A percentile compares a stretch with the other conserved stretches of the same genome.
Conservation (phyloP, 2,888 invertebrate genomes). For the Ashinkailepas kermadecensis region DNA sequence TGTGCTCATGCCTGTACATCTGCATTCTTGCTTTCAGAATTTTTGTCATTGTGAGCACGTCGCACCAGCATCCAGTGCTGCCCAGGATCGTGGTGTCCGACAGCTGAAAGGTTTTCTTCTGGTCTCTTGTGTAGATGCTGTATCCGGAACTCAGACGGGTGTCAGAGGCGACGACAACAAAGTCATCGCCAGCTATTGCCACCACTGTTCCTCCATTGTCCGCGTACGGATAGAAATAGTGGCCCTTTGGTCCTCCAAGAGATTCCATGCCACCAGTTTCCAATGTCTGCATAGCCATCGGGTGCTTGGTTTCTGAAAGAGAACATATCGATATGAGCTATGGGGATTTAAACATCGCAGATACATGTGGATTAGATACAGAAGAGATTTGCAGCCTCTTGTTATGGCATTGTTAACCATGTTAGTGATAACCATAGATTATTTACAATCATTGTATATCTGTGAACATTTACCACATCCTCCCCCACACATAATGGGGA, state of each 20-base stretch:
- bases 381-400: too few species aligned
- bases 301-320: neutral
- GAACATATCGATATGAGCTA: neutral
- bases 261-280: neutral
- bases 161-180: constrained; percentile 89
- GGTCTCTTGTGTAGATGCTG: constrained; percentile 78
- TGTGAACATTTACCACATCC: too few species aligned
- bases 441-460: too few species aligned
- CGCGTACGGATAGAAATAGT: constrained; percentile 59
- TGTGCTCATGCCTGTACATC: constrained; percentile 92
- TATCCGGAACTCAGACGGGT: constrained; percentile 86
- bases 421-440: too few species aligned
- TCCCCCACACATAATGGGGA: too few species aligned
- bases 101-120: constrained; percentile 76
- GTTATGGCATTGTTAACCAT: too few species aligned
- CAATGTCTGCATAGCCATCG: neutral
- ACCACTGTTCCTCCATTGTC: constrained; percentile 84
- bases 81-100: constrained; percentile 81
- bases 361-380: too few species aligned
- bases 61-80: constrained; percentile 96
- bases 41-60: constrained; percentile 81
- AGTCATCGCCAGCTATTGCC: constrained; percentile 93
- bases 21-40: constrained; percentile 70
- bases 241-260: constrained; percentile 42
- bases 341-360: too few species aligned